phyloP scores from a whole-genome alignment of 2,113 vertebrate genomes.

The Indicator indicator region DNA sequence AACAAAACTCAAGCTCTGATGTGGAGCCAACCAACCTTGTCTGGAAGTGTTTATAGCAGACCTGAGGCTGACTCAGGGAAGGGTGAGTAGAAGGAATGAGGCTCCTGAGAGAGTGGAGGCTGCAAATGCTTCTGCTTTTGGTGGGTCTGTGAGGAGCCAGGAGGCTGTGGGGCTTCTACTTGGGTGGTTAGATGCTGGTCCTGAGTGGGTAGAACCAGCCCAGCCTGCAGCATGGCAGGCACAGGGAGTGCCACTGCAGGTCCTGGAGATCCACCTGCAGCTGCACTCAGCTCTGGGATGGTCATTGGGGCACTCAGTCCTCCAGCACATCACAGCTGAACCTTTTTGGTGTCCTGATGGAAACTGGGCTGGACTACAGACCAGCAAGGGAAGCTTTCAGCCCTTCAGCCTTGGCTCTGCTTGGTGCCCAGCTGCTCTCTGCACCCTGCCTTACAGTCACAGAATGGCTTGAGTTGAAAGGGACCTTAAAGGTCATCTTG shows the following conservation, averaged over 20 bases:
- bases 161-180: no score
- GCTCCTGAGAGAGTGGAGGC: background rate
- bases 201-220: fast-evolving
- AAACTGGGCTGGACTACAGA: background rate
- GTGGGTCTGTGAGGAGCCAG: background rate
- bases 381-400: background rate
- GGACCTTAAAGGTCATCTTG: no score
- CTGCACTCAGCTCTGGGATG: background rate
- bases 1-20: background rate
- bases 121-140: background rate
- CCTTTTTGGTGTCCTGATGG: fast-evolving
- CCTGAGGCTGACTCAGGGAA: fast-evolving
- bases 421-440: background rate
- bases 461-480: no score
- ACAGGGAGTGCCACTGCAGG: fast-evolving
- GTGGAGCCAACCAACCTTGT: background rate
- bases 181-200: background rate
- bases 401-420: background rate
- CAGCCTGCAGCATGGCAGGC: fast-evolving
- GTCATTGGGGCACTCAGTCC: background rate
- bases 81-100: background rate
- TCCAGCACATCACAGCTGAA: fast-evolving
- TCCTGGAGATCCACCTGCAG: background rate
- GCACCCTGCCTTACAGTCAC: background rate
- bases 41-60: background rate